Base-by-base conservation (phyloP, 2,888 invertebrate genomes). In the Drosophila mercatorum region DNA sequence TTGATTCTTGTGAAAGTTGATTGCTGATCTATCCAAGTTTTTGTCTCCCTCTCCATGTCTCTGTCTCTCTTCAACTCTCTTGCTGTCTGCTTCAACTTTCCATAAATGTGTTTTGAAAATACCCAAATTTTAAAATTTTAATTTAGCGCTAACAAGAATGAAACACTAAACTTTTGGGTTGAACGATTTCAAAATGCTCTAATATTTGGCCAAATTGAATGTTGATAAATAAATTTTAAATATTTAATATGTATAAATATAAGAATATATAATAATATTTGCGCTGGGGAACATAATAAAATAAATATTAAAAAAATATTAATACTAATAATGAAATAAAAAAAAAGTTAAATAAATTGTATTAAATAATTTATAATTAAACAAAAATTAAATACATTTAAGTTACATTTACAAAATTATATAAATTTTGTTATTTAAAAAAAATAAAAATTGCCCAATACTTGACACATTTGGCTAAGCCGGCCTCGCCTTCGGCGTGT, bases 1-100 rank as follows among this genome's bases (percentile, higher is more conserved):
- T 64, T 67, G 71, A 80, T 81, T 77, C 80, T 81, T 59, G 80
- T 81, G 80, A 80, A 80, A 80, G 80, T 75, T 74, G 71, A 64
- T 61, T 63, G 64, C 49, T 49, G 17, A 43, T 57, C n/a, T 36
- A 38, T 26, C 55, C 36, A 36, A 14, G 26, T 53, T 53, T 40
- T 40, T n/a, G n/a, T 49, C 49, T 49, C n/a, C 5, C 26, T 28
- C 8, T 11, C 3, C 31, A 34, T 26, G 2, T 31, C 7, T 14
- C 14, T 58, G 3, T 38, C 38, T n/a, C 11, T 52, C 12, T 38
- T 4, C 31, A 17, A 14, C 28, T 46, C n/a, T 46, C 2, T 66
- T 7, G 34, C 12, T 49, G 8, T 44, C 6, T 36, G 36, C 28
- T 10, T 22, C 36, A 44, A n/a, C 64, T 74, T 71, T 76, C 72